phyloP scores from a whole-genome alignment of 2,113 vertebrate genomes.

The Naja naja region DNA sequence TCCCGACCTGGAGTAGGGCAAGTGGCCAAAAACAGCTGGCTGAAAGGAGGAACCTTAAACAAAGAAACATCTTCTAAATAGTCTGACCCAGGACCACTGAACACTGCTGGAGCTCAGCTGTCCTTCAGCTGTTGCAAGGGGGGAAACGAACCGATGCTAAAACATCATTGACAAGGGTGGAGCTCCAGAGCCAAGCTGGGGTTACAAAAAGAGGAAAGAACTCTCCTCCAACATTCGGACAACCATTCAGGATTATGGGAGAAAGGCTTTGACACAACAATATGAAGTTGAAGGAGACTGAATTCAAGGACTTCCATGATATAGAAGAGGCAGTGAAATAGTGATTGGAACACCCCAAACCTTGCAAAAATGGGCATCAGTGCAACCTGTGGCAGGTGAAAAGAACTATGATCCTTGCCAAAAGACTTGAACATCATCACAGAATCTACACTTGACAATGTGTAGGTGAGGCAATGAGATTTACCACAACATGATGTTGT shows the following conservation, averaged over 20 bases:
- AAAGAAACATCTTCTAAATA: neutral
- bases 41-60: conserved; percentile 56
- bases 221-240: neutral
- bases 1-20: conserved; percentile 60
- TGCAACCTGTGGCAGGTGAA: fast-evolving
- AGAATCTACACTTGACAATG: neutral
- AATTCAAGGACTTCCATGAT: neutral
- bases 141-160: neutral
- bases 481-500: neutral
- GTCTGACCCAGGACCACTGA: neutral
- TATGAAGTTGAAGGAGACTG: neutral
- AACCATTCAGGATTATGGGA: neutral
- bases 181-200: neutral
- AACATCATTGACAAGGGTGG: neutral
- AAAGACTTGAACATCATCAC: fast-evolving
- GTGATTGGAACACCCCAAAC: neutral
- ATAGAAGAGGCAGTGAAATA: fast-evolving
- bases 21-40: conserved; percentile 72
- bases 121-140: neutral
- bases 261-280: neutral
- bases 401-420: neutral
- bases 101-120: too few species aligned
- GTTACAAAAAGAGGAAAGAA: neutral
- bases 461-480: neutral
- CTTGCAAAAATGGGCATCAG: neutral